Conservation (phyloP, 2,113 vertebrate species). For the Neomonachus schauinslandi region DNA sequence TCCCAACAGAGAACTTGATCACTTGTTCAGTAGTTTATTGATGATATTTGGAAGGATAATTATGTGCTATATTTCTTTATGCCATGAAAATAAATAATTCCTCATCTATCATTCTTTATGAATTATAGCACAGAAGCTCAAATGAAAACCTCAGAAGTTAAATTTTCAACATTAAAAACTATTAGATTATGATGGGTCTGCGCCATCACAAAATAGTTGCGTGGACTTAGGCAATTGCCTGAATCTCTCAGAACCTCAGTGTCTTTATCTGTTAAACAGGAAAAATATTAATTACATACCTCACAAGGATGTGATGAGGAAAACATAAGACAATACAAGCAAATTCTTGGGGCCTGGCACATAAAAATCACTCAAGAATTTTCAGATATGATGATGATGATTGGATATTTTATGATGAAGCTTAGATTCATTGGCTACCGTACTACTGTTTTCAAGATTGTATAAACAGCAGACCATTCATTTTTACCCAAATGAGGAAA, state of each 20-base stretch:
- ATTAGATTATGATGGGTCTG: slow-evolving; percentile 52
- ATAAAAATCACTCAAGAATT: neutral
- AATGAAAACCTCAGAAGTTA: slow-evolving; percentile 53
- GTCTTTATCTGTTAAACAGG: slow-evolving; percentile 24
- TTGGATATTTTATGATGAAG: slow-evolving; percentile 4
- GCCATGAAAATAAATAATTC: slow-evolving; percentile 68
- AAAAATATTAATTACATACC: neutral
- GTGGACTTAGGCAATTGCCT: neutral
- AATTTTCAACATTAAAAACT: slow-evolving; percentile 67
- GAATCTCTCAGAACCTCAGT: neutral
- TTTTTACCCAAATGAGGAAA: neutral
- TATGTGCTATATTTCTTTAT: slow-evolving; percentile 69
- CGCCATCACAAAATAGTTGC: neutral
- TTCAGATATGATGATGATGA: neutral
- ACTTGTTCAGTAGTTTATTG: slow-evolving; percentile 63
- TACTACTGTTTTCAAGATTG: neutral
- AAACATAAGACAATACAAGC: neutral
- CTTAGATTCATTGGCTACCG: neutral
- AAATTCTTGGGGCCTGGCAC: neutral
- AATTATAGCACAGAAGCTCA: slow-evolving; percentile 60
- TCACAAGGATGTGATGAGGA: neutral
- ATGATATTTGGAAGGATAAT: slow-evolving; percentile 60
- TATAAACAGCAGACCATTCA: neutral
- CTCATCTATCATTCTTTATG: slow-evolving; percentile 62
- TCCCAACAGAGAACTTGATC: slow-evolving; percentile 35